These are phyloP conservation scores for Telmatochromis sp. DNA, from an alignment of 2,113 vertebrate species.

Conservation along the genomic window DNA sequence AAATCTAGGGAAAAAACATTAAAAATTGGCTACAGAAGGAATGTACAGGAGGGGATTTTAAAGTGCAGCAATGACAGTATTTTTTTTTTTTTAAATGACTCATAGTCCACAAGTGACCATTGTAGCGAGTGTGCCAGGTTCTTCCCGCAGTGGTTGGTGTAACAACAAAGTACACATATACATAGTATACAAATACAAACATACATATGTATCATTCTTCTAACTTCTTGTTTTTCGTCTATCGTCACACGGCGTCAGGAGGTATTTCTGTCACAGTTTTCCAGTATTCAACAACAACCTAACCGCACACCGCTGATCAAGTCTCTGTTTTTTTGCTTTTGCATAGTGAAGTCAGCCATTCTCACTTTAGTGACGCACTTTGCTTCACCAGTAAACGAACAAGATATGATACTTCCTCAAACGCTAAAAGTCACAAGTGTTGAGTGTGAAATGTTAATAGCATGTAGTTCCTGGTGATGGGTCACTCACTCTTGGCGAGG, in stretches of 20 bases:
- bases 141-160: not conserved
- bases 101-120: not conserved
- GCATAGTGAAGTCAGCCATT: not conserved
- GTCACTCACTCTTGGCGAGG: not conserved
- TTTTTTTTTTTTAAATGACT: not conserved
- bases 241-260: not conserved
- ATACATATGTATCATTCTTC: not conserved
- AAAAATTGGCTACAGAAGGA: not conserved
- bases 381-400: not conserved
- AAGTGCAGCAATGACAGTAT: not conserved
- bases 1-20: not conserved
- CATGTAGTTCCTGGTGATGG: not conserved
- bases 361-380: not conserved
- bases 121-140: not conserved
- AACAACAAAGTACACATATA: not conserved
- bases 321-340: not conserved
- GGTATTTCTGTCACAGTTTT: not conserved
- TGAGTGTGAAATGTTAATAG: not conserved
- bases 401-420: slow-evolving; percentile 9
- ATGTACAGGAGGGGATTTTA: not conserved
- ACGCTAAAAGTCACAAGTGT: not conserved
- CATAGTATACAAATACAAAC: not conserved
- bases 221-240: not conserved
- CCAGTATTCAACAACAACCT: not conserved
- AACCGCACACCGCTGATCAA: not conserved